Conservation (phyloP, 2,888 invertebrate species). For the Orthosia gothica region DNA sequence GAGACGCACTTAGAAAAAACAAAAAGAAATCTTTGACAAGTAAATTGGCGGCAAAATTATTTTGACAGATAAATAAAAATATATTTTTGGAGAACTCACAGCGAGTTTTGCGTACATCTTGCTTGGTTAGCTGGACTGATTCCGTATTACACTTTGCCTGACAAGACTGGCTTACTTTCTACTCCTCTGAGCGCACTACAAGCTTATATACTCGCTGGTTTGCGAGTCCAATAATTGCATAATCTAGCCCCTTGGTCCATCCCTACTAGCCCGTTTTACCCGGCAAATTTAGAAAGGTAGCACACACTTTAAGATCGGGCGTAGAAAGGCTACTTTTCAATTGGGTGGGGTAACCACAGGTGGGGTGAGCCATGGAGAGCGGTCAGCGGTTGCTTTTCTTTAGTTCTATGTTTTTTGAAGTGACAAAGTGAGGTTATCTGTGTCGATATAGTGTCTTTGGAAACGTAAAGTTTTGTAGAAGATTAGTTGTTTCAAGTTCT, state of each 20-base stretch:
- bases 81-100: constrained; percentile 77
- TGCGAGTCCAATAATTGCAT: constrained; percentile 83
- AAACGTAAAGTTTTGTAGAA: not conserved
- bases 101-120: constrained; percentile 90
- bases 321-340: constrained; percentile 73
- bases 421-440: constrained; percentile 66
- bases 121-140: constrained; percentile 88
- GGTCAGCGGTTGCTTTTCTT: constrained; percentile 59
- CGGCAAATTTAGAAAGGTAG: constrained; percentile 81
- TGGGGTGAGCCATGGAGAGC: constrained; percentile 77
- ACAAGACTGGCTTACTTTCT: constrained; percentile 85
- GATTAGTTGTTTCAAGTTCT: not conserved
- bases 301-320: constrained; percentile 55
- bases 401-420: constrained; percentile 62
- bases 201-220: constrained; percentile 84
- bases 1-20: not conserved
- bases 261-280: constrained; percentile 86
- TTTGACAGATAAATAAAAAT: not conserved
- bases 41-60: constrained; percentile 27
- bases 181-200: constrained; percentile 79
- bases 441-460: constrained; percentile 38
- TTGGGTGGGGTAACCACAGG: constrained; percentile 79
- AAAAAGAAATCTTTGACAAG: constrained; percentile 9
- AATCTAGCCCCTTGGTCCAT: constrained; percentile 86
- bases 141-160: constrained; percentile 81